phyloP scores from a whole-genome alignment of 2,113 vertebrate genomes.

The Ammospiza nelsoni region DNA sequence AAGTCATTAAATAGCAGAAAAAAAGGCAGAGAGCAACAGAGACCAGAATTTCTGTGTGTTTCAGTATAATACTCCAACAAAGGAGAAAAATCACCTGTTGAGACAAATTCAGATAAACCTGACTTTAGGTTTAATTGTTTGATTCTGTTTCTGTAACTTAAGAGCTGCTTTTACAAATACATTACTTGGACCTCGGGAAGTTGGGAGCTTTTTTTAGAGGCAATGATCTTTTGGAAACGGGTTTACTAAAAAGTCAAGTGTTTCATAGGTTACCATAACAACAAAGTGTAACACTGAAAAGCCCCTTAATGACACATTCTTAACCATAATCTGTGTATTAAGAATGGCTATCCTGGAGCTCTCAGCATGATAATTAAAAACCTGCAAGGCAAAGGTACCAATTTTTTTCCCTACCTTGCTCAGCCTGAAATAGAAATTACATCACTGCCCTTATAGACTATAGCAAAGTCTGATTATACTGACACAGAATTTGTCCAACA shows the following conservation, averaged over 20 bases:
- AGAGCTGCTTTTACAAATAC: background rate
- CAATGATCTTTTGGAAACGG: background rate
- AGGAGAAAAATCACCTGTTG: background rate
- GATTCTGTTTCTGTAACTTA: background rate
- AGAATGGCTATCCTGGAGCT: background rate
- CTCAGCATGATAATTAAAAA: background rate
- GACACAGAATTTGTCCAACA: background rate
- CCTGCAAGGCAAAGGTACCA: background rate
- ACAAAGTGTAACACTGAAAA: conserved; percentile 18
- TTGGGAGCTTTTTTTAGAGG: background rate
- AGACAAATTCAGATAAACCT: background rate
- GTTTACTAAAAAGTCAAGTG: conserved; percentile 1
- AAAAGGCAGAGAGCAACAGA: background rate
- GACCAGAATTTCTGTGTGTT: background rate
- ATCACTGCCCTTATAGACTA: background rate
- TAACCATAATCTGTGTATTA: background rate
- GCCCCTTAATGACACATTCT: background rate
- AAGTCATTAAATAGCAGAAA: background rate
- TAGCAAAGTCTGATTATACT: background rate
- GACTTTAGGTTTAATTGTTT: background rate
- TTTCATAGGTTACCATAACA: conserved; percentile 44
- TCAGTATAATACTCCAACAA: background rate
- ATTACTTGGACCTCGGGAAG: background rate
- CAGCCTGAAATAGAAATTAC: background rate
- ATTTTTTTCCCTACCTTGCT: background rate